Conservation (phyloP, 2,113 vertebrate genomes). For the Puntigrus tetrazona region DNA sequence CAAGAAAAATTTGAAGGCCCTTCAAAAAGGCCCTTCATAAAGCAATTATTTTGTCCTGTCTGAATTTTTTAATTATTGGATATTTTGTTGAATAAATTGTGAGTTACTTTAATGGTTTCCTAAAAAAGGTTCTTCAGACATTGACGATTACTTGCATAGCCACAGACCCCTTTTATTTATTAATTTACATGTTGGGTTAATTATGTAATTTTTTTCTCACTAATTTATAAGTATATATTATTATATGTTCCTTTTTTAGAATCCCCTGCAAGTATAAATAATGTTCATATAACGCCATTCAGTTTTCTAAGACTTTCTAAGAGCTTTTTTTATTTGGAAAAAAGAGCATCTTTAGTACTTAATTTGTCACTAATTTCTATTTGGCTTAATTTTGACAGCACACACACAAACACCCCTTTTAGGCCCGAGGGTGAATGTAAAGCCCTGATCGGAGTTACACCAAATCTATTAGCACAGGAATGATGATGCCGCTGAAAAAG, state of each 20-base stretch:
- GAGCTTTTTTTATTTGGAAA: background rate
- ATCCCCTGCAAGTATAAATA: background rate
- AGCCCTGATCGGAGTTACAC: constrained; percentile 59
- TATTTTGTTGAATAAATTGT: too few relatives aligned
- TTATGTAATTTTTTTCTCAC: background rate
- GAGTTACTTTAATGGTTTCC: background rate
- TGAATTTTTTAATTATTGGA: background rate
- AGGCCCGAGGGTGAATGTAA: constrained; percentile 66
- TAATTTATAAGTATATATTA: background rate
- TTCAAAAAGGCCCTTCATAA: too few relatives aligned
- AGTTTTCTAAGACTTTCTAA: too few relatives aligned
- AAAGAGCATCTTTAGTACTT: background rate
- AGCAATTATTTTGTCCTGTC: background rate
- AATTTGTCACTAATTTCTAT: constrained; percentile 38
- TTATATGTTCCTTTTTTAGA: background rate
- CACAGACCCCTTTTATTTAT: background rate
- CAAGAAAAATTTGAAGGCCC: background rate
- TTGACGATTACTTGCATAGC: background rate
- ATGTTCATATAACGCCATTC: background rate
- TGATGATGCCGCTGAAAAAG: constrained; percentile 74
- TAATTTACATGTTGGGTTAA: background rate
- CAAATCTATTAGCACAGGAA: constrained; percentile 77
- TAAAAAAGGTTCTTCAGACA: background rate
- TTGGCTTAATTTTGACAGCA: constrained; percentile 21
- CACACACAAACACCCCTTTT: constrained; percentile 1